Percentiles rank a stretch among this genome's conserved stretches.
Evolutionary conservation across 2,888 invertebrate genomes (phyloP).

Genomic region (Drosophila pseudotakahashii): DNA sequence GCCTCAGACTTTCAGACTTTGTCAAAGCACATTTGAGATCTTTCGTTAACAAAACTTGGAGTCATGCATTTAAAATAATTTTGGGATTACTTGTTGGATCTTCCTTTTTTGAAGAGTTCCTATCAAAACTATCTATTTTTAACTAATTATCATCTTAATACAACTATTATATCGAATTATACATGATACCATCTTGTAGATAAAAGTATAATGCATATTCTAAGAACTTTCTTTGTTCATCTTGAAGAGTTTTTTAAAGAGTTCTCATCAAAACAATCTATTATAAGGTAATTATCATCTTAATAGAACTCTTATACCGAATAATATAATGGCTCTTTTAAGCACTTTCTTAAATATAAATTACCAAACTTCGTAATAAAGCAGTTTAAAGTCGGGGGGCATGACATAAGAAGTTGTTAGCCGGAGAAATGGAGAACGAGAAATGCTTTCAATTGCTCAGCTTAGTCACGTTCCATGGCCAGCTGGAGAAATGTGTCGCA

Average conservation of each 20-base stretch:
- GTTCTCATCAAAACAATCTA: too few relatives aligned
- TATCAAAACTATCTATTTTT: too few relatives aligned
- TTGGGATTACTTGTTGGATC: too few relatives aligned
- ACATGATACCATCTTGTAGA: not conserved
- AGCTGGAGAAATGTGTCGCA: conserved; percentile 32
- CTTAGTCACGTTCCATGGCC: conserved; percentile 36
- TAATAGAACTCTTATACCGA: too few relatives aligned
- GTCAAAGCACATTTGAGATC: not conserved
- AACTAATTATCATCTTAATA: too few relatives aligned
- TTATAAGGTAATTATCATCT: too few relatives aligned
- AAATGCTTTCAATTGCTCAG: conserved; percentile 31
- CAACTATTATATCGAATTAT: too few relatives aligned
- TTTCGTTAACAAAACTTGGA: too few relatives aligned
- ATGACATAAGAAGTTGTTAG: conserved; percentile 11
- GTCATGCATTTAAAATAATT: too few relatives aligned
- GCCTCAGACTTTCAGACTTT: not conserved
- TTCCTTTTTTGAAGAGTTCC: too few relatives aligned
- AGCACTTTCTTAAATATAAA: conserved; percentile 3
- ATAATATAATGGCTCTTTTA: too few relatives aligned
- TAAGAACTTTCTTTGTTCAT: not conserved
- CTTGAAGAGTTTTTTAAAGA: conserved; percentile 1
- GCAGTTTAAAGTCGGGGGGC: not conserved
- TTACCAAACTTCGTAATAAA: not conserved
- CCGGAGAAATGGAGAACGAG: conserved; percentile 14
- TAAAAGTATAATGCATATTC: not conserved